Conservation (phyloP, 53 echinoderm and acorn worm species). For the Stichopus horrens region DNA sequence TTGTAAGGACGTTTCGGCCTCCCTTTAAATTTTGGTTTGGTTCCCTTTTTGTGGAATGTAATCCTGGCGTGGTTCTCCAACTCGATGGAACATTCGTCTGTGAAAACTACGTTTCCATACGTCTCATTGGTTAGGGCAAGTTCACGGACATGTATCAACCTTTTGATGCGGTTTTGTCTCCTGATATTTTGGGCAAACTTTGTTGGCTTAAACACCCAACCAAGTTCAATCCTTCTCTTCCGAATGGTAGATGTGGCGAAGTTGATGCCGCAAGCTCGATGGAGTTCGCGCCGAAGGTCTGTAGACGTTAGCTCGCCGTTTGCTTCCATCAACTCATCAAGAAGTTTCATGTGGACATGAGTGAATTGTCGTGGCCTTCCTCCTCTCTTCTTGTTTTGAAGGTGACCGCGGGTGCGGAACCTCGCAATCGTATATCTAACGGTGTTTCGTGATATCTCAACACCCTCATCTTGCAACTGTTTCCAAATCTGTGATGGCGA, state of each 20-base stretch:
- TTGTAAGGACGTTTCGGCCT: conserved; percentile 44
- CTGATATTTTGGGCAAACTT: background rate
- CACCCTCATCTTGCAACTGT: background rate
- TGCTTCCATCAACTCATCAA: background rate
- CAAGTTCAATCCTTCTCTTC: background rate
- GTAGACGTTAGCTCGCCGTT: background rate
- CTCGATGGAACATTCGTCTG: conserved; percentile 24
- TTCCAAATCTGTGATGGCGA: background rate
- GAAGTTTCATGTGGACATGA: background rate
- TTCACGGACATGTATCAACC: conserved; percentile 18
- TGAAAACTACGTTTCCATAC: conserved; percentile 36
- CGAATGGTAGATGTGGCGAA: background rate
- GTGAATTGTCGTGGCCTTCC: background rate
- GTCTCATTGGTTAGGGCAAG: background rate
- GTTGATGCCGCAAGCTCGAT: background rate
- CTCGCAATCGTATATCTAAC: background rate
- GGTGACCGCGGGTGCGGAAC: background rate
- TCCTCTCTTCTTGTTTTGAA: background rate
- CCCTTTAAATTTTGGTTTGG: background rate
- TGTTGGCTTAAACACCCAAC: background rate
- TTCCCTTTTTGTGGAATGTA: background rate
- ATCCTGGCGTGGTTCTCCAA: conserved; percentile 23
- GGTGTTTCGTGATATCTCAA: background rate
- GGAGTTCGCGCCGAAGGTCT: background rate
- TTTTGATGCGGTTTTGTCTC: background rate